Evolutionary conservation across 2,113 vertebrate species (phyloP).

Genomic region (Passer domesticus): DNA sequence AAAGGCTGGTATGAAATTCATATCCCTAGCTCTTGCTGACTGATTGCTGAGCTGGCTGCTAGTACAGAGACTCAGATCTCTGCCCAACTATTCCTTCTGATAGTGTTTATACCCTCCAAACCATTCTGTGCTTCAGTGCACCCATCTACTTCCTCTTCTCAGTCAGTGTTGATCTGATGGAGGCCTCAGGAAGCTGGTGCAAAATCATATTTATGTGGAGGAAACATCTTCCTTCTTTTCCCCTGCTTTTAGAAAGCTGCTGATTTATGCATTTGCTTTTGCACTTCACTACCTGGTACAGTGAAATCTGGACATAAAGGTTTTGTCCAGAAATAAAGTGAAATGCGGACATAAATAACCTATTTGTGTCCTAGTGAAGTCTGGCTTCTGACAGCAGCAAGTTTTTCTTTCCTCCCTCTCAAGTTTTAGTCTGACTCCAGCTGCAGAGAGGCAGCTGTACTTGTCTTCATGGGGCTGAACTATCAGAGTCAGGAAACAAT

Average conservation of each 20-base stretch:
- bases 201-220: not conserved
- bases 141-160: not conserved
- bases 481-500: not conserved
- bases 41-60: not conserved
- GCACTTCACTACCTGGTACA: not conserved
- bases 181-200: not conserved
- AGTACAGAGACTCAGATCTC: not conserved
- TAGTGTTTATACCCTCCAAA: not conserved
- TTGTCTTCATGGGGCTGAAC: not conserved
- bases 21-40: not conserved
- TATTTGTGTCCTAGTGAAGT: not conserved
- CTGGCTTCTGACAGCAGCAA: not conserved
- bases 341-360: not conserved
- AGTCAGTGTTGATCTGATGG: too few relatives aligned
- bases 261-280: not conserved
- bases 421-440: not conserved
- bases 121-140: not conserved
- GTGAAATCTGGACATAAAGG: not conserved
- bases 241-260: not conserved
- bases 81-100: not conserved
- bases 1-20: not conserved
- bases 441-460: not conserved
- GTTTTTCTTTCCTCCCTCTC: not conserved
- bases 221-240: not conserved
- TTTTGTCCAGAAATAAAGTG: not conserved